Conservation (phyloP, 2,797 vertebrate species). For the Alfaro cultratus region DNA sequence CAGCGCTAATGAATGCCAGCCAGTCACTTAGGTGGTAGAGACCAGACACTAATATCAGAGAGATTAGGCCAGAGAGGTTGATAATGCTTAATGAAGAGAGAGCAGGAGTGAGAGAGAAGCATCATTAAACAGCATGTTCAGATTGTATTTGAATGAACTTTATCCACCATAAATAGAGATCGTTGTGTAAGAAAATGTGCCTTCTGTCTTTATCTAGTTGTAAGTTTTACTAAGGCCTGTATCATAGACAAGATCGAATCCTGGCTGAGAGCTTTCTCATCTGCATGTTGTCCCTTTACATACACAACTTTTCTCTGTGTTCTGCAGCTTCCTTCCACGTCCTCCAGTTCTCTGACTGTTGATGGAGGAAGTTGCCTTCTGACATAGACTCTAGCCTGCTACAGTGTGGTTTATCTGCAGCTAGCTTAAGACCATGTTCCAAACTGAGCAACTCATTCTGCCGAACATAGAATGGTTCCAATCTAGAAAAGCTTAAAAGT, state of each 20-base stretch:
- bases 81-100: slow-evolving; percentile 81
- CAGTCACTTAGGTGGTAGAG: slow-evolving; percentile 80
- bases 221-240: background rate
- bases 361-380: background rate
- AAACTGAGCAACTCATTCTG: background rate
- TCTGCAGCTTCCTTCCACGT: background rate
- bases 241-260: background rate
- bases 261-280: background rate
- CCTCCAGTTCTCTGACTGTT: background rate
- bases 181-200: background rate
- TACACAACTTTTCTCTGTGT: background rate
- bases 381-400: background rate
- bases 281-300: background rate
- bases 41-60: slow-evolving; percentile 79
- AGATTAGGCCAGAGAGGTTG: slow-evolving; percentile 80
- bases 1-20: slow-evolving; percentile 83
- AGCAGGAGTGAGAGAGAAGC: slow-evolving; percentile 20
- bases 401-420: background rate
- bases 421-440: background rate
- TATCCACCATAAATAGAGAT: slow-evolving; percentile 18
- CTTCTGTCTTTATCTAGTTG: background rate
- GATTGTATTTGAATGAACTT: slow-evolving; percentile 34
- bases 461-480: background rate
- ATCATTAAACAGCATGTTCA: slow-evolving; percentile 43
- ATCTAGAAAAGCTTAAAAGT: background rate